Evolutionary conservation across 2,113 vertebrate species (phyloP).

Genomic region (Alligator mississippiensis): DNA sequence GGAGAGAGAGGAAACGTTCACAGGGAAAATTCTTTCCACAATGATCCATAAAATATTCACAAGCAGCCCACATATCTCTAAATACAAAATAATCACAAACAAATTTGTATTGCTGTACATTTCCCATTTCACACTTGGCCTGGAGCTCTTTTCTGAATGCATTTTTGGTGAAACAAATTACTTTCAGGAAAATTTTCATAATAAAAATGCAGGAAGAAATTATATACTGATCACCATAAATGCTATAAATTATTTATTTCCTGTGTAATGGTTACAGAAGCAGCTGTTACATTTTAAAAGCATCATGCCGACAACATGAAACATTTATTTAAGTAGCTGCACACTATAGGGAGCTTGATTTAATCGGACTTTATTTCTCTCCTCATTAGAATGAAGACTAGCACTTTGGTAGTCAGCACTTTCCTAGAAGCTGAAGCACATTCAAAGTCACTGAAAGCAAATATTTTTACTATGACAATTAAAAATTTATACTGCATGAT

Average conservation of each 20-base stretch:
- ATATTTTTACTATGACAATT: conserved; percentile 42
- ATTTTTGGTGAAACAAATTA: background rate
- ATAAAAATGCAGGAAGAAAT: conserved; percentile 9
- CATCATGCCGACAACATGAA: conserved; percentile 65
- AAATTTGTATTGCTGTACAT: background rate
- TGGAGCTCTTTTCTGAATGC: background rate
- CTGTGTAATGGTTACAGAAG: conserved; percentile 35
- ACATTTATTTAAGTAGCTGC: conserved; percentile 71
- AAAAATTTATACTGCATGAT: conserved; percentile 19
- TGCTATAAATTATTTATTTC: conserved; percentile 61
- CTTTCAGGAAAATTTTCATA: background rate
- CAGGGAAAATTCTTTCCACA: background rate
- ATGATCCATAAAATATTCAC: background rate
- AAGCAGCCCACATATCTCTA: background rate
- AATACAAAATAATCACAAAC: background rate
- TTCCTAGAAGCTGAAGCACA: conserved; percentile 4
- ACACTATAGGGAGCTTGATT: conserved; percentile 58
- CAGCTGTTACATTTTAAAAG: conserved; percentile 59
- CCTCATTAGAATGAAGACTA: conserved; percentile 61
- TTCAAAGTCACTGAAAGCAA: conserved; percentile 41
- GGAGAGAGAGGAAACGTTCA: background rate
- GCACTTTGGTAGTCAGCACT: conserved; percentile 46
- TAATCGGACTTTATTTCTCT: conserved; percentile 59
- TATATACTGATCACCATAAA: background rate
- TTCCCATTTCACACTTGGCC: background rate